These are phyloP conservation scores for Neoarius graeffei DNA, from an alignment of 2,113 vertebrate species.

Conservation along the genomic window DNA sequence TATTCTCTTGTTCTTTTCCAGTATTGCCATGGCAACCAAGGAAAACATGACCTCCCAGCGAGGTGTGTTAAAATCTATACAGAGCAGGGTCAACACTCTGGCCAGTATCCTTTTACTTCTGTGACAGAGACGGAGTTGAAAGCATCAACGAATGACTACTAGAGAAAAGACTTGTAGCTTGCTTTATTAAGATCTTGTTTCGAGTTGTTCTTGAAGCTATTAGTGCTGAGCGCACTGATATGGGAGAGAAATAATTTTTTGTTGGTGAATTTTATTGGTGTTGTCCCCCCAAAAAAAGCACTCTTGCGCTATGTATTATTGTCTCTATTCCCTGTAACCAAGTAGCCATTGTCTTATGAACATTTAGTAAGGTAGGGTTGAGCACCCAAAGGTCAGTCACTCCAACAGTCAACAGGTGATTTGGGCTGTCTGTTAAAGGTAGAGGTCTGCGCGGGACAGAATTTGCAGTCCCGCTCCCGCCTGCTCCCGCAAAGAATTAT, in stretches of 20 bases:
- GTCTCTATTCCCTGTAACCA: background rate
- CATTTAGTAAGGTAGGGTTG: background rate
- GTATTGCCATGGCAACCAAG: constrained; percentile 99
- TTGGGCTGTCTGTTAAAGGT: too few species aligned
- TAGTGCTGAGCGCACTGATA: background rate
- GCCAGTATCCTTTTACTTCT: constrained; percentile 92
- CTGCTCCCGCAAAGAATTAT: too few species aligned
- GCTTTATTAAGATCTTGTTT: background rate
- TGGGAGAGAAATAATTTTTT: background rate
- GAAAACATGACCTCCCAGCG: constrained; percentile 98
- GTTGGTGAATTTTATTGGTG: background rate
- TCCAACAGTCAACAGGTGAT: background rate
- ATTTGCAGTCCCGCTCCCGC: too few species aligned
- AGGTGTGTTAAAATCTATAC: constrained; percentile 93
- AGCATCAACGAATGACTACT: background rate
- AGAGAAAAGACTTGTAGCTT: background rate
- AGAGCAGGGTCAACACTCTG: constrained; percentile 96
- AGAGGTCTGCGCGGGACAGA: too few species aligned
- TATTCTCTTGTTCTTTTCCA: constrained; percentile 61
- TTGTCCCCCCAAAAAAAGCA: background rate
- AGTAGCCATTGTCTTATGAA: background rate
- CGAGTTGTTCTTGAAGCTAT: background rate
- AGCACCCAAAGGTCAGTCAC: background rate
- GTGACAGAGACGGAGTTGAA: background rate
- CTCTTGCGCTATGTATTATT: background rate